Percentiles rank a stretch among this genome's conserved stretches.
phyloP scores from a whole-genome alignment of 1,140 invertebrate genomes.

The Rhagoletis pomonella region DNA sequence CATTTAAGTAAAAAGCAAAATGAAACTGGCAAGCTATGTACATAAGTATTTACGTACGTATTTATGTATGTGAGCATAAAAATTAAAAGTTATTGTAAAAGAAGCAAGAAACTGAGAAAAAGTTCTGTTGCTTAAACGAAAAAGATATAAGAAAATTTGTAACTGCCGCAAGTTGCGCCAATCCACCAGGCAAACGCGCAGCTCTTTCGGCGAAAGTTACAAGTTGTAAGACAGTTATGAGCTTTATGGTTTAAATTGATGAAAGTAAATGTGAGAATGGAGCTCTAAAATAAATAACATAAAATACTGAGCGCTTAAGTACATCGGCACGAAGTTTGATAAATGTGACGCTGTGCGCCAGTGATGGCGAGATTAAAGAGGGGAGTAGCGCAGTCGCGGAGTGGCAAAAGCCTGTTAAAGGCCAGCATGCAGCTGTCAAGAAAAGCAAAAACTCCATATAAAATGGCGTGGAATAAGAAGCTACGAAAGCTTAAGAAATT shows the following conservation, averaged over 20 bases:
- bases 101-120: background rate
- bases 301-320: background rate
- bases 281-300: background rate
- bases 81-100: slow-evolving; percentile 23
- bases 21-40: background rate
- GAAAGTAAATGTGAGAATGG: background rate
- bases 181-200: background rate
- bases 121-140: background rate
- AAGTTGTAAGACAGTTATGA: background rate
- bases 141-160: background rate
- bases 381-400: background rate
- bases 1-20: background rate
- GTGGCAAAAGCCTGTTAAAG: background rate
- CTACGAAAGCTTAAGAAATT: too few species aligned
- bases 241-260: background rate
- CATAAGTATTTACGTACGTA: background rate
- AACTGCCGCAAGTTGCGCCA: slow-evolving; percentile 26
- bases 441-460: too few species aligned
- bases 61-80: background rate
- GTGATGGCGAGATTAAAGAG: background rate
- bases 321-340: background rate
- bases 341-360: background rate
- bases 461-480: too few species aligned
- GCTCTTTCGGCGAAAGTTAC: background rate
- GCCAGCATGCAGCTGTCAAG: too few species aligned